Evolutionary conservation across 2,888 invertebrate species (phyloP).

Genomic region (Noctua janthe): DNA sequence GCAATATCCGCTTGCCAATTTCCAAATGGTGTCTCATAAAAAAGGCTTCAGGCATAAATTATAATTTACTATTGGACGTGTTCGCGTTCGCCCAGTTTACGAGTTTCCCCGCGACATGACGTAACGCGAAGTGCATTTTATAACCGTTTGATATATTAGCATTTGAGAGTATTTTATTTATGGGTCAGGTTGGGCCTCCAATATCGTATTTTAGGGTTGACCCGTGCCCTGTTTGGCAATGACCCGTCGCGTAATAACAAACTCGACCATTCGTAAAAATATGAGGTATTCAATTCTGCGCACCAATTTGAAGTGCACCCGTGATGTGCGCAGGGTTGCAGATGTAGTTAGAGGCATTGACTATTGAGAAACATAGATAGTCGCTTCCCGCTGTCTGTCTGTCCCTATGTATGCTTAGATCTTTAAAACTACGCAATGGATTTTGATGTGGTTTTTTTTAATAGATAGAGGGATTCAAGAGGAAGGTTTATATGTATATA

Average conservation of each 20-base stretch:
- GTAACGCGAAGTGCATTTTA: slow-evolving; percentile 64
- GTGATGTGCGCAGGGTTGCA: neutral
- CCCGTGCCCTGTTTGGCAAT: neutral
- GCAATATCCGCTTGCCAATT: slow-evolving; percentile 42
- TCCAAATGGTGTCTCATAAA: slow-evolving; percentile 59
- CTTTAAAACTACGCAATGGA: too few species aligned
- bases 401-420: too few species aligned
- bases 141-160: slow-evolving; percentile 54
- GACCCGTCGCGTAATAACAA: neutral
- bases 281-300: neutral
- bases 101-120: slow-evolving; percentile 63
- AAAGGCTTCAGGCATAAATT: slow-evolving; percentile 71
- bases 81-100: slow-evolving; percentile 63
- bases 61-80: slow-evolving; percentile 71
- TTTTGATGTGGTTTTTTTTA: too few species aligned
- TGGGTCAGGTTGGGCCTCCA: neutral
- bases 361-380: neutral
- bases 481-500: too few species aligned
- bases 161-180: slow-evolving; percentile 59
- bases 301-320: neutral
- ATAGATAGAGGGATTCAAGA: too few species aligned
- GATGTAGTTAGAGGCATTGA: neutral
- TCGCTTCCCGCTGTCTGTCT: too few species aligned
- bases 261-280: neutral
- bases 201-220: slow-evolving; percentile 9